Conservation (phyloP, 2,797 vertebrate species). For the Dicrostonyx torquatus region DNA sequence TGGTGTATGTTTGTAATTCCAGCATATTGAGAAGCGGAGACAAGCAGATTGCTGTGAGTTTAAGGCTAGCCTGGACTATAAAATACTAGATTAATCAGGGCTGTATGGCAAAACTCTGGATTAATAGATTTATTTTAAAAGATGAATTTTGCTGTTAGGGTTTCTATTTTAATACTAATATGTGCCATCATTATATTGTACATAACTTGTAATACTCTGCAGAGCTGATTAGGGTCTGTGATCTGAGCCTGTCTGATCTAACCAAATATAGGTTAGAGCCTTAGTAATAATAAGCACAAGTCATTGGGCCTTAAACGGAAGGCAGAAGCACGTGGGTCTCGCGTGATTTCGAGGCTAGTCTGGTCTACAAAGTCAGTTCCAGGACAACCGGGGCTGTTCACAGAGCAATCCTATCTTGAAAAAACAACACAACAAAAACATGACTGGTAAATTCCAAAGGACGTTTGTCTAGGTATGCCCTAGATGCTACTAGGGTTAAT, state of each 20-base stretch:
- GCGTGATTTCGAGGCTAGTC: background rate
- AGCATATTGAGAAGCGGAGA: background rate
- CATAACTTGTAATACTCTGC: background rate
- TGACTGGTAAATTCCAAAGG: background rate
- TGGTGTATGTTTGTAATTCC: too few relatives aligned
- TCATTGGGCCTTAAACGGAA: too few relatives aligned
- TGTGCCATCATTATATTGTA: background rate
- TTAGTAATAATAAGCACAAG: background rate
- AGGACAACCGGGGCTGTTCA: background rate
- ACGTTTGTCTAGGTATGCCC: background rate
- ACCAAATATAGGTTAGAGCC: background rate
- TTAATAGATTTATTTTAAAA: background rate
- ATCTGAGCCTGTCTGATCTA: background rate
- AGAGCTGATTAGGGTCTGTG: background rate
- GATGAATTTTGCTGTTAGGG: conserved; percentile 8
- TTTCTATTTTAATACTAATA: background rate
- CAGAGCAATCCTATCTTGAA: background rate
- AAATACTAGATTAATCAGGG: background rate
- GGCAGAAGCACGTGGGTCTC: background rate
- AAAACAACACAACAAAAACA: background rate
- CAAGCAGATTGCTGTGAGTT: background rate
- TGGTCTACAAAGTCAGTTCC: background rate
- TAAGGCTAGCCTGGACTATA: background rate
- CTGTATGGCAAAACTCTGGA: background rate
- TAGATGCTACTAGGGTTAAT: background rate